These are phyloP conservation scores for Papilio aristodemus DNA, from an alignment of 1,140 invertebrate genomes.

Conservation along the genomic window DNA sequence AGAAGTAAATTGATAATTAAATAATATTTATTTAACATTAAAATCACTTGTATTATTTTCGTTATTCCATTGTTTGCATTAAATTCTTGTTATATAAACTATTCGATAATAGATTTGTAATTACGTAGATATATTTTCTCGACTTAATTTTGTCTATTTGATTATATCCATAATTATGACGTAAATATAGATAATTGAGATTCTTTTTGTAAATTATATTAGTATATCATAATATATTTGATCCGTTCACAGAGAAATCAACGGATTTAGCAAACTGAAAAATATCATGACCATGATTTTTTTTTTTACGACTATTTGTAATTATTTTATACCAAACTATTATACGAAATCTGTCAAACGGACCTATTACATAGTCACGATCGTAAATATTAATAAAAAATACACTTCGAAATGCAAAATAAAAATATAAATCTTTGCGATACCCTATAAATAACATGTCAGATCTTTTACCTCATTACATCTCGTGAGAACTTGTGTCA, in stretches of 20 bases:
- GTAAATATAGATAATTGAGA: not conserved
- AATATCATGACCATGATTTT: no score
- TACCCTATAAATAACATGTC: no score
- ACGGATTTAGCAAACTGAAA: no score
- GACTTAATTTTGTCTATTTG: not conserved
- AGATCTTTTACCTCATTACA: not conserved
- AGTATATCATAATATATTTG: no score
- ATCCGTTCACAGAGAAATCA: no score
- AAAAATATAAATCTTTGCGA: no score
- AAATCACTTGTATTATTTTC: not conserved
- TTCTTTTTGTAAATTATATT: not conserved
- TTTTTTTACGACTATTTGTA: no score
- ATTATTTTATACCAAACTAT: no score
- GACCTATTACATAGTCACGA: no score
- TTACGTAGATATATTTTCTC: not conserved
- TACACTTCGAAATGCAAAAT: no score
- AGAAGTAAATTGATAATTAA: conserved; percentile 9
- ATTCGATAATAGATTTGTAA: not conserved
- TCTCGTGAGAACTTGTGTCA: not conserved
- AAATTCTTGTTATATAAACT: conserved; percentile 4
- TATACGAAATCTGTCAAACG: no score
- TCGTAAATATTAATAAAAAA: no score
- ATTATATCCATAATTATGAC: not conserved
- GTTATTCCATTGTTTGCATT: not conserved
- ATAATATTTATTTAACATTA: not conserved